Base-by-base conservation (phyloP, 1,140 invertebrate species). In the Caenorhabditis briggsae region DNA sequence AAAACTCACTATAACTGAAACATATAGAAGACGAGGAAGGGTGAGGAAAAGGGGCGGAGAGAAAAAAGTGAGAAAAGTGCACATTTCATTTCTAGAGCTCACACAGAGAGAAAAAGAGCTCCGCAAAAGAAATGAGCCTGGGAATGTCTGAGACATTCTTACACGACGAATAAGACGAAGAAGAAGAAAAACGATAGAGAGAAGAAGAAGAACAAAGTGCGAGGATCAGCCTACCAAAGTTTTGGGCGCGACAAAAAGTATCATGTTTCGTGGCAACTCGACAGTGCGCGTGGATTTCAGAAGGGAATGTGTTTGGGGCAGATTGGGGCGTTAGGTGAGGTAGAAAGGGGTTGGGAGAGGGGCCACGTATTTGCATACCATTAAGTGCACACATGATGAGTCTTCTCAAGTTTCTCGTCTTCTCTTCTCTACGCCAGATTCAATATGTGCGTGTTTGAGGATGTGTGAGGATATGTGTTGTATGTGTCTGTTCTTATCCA, bases 361-460 rank as follows among this genome's bases (percentile, higher is more conserved):
- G 33, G 7, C 23, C 59, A 33, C 46, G 43, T 78, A 78, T 78
- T 78, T 78, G 70, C 70, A 78, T 78, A 78, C 70, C 70, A 78
- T 78, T 78, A 78, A 78, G 70, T 78, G 70, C 70, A 78, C 70
- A 78, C 70, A 78, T 78, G 70, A 78, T 78, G 70, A 78, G 70
- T 78, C 70, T 78, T 78, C 70, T 78, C 70, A 78, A 78, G 70
- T 78, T 78, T 78, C 70, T 50, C 33, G 33, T 33, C 33, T 33
- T 33, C 33, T 33, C 33, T 33, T 33, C 33, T 78, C 20, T 23
- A 78, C 70, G 43, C 70, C 46, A 78, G 70, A 78, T 78, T 78
- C 70, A 78, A 78, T 78, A 78, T 78, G 70, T 23, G n/a, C 43
- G n/a, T 78, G 70, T 78, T 11, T 53, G 16, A 14, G 50, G 50